Evolutionary conservation across 2,113 vertebrate species (phyloP).

Genomic region (Odobenus rosmarus): DNA sequence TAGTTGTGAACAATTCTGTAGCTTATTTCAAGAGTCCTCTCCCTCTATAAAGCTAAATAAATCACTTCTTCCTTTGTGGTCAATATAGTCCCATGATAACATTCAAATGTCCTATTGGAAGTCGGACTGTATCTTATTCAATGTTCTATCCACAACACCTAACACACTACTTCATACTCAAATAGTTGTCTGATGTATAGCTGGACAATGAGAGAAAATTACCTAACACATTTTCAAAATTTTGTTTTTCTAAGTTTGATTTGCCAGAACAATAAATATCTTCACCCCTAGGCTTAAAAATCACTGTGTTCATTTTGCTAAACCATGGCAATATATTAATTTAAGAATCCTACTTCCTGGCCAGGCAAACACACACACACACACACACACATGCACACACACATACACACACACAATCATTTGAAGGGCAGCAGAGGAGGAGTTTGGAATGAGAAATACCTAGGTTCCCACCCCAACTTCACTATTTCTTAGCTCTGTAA

Average conservation of each 20-base stretch:
- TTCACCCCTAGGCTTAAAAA: slow-evolving; percentile 16
- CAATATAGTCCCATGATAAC: background rate
- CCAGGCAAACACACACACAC: background rate
- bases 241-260: slow-evolving; percentile 21
- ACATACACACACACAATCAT: background rate
- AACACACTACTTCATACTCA: slow-evolving; percentile 32
- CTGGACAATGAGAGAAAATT: slow-evolving; percentile 20
- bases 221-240: background rate
- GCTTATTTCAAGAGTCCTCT: background rate
- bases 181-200: background rate
- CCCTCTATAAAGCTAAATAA: slow-evolving; percentile 20
- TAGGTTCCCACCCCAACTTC: background rate
- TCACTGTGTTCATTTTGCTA: slow-evolving; percentile 36
- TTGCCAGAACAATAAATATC: slow-evolving; percentile 52
- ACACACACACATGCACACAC: background rate
- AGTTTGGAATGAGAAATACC: background rate
- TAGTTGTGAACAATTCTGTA: background rate
- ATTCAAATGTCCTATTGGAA: slow-evolving; percentile 45
- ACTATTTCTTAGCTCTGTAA: background rate
- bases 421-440: background rate
- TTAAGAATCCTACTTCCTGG: background rate
- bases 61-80: background rate
- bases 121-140: background rate
- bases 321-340: slow-evolving; percentile 33
- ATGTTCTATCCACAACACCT: background rate